Evolutionary conservation across 2,888 invertebrate species (phyloP), one percentile per base, ranked within the genome.

Genomic region (Caenorhabditis zanzibari): DNA sequence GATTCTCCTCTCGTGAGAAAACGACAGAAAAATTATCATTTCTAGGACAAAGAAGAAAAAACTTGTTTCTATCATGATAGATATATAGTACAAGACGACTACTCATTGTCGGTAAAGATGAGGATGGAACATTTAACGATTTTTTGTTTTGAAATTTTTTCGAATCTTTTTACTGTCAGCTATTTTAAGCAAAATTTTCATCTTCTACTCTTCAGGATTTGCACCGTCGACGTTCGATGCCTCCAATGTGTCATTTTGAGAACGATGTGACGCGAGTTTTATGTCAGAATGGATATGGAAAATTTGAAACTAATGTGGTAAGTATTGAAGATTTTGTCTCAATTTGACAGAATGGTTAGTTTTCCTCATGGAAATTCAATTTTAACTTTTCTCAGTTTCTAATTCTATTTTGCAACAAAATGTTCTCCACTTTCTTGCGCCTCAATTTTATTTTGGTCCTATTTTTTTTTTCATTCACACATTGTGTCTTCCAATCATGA

Each of bases 261-360:
- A 83, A 82, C 22, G 86, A 86, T n/a, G 80, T 86, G 9, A 83
- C 85, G 12, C 82, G 85, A 26, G 81, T 81, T 3, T 47, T 86
- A 44, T 74, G 75, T 64, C 28, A 63, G 2, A 82, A 85, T 38
- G 86, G 85, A 47, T 81, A 81, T 44, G 83, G 81, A 10, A 77
- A 81, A 19, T 86, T 61, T 59, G 83, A 85, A 56, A 86, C 86
- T 1, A 81, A 86, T 71, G 85, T 86, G 58, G 86, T 83, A 58
- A 58, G 86, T 72, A 35, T n/a, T n/a, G n/a, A n/a, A n/a, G n/a
- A n/a, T n/a, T n/a, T n/a, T 63, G 47, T 47, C 38, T 47, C 19
- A 26, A 58, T 38, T 19, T 47, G 12, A 28, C 16, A 44, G 4
- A 19, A 38, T 38, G 9, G 1, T 3, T 3, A 38, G 4, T 38